A percentile compares a stretch with the other conserved stretches of the same genome.
Evolutionary conservation across 1,140 invertebrate genomes (phyloP).

Genomic region (Drosophila ficusphila): DNA sequence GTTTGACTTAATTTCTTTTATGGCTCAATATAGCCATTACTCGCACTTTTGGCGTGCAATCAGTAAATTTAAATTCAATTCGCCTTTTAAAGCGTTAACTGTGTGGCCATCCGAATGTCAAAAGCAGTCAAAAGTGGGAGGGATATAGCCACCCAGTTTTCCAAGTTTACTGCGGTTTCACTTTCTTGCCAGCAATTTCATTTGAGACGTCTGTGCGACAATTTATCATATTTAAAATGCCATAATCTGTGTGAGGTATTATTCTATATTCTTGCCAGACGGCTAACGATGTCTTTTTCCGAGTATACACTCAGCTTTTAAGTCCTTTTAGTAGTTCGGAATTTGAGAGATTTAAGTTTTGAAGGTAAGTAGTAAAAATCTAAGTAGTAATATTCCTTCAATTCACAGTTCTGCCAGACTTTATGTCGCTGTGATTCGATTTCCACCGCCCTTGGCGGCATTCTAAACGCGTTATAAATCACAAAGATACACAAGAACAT

Average conservation of each 20-base stretch:
- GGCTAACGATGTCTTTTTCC: not conserved
- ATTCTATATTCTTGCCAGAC: constrained; percentile 6
- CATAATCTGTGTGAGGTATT: constrained; percentile 36
- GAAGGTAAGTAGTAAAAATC: too few species aligned
- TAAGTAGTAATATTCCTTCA: too few species aligned
- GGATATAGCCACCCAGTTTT: constrained; percentile 13
- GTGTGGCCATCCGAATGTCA: constrained; percentile 55
- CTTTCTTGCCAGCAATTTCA: constrained; percentile 47
- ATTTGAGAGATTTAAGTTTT: not conserved
- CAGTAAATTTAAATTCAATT: constrained; percentile 82
- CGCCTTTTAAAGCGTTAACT: constrained; percentile 39
- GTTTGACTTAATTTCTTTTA: constrained; percentile 81
- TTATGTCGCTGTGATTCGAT: constrained; percentile 19
- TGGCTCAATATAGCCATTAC: constrained; percentile 80
- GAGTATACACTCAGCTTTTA: not conserved
- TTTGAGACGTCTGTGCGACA: constrained; percentile 27
- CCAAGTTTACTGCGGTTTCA: constrained; percentile 23
- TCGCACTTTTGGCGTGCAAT: constrained; percentile 72
- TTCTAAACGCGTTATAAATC: constrained; percentile 67
- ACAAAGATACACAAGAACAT: constrained; percentile 14
- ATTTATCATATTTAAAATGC: constrained; percentile 81
- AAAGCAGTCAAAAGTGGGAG: constrained; percentile 24
- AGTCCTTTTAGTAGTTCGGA: not conserved
- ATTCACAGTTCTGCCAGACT: constrained; percentile 18
- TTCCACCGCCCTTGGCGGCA: constrained; percentile 17